Base-by-base conservation (phyloP, 2,888 invertebrate species). In the Chloroclysta siterata region DNA sequence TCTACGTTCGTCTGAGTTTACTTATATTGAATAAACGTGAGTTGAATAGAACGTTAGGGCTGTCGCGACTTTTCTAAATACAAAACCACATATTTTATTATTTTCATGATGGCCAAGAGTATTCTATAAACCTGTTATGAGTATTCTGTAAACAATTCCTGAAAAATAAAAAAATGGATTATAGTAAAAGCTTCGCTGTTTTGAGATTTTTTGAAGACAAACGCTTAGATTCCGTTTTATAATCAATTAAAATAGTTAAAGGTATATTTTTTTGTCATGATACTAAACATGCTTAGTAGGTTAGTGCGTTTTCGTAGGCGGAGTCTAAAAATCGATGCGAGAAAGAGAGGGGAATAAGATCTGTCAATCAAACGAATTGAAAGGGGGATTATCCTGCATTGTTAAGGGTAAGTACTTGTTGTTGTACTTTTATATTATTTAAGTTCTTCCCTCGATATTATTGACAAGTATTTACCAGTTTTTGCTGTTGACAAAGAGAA, bases 21-120 rank as follows among this genome's bases (percentile, higher is more conserved):
- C 92, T 90, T 92, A 93, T 93, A 93, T 93, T 93, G 93, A 92
- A 93, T 93, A 93, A 92, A 93, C 93, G 93, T 92, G 93, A 91
- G 90, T 88, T 89, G 93, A 93, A 93, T 92, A 89, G 89, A 84
- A 76, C 72, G 66, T 50, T 82, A 93, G 93, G 93, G 93, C 68
- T 90, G 88, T 15, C 83, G 60, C 81, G 6, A 53, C 14, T 36
- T 13, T 28, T 48, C 13, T 0, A 14, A 22, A 46, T 7, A 10
- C 51, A 13, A 29, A 17, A 17, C 10, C 17, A 46, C 11, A 7
- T 44, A 13, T 44, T 14, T 44, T 44, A 44, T 46, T 46, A 17
- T 46, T 46, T 3, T 46, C 2, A 11, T 39, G 11, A 3, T 11
- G 8, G 36, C n/a, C n/a, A n/a, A n/a, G n/a, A n/a, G n/a, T 8